These are phyloP conservation scores for Nezara viridula DNA, from an alignment of 2,888 invertebrate genomes.

Conservation along the genomic window DNA sequence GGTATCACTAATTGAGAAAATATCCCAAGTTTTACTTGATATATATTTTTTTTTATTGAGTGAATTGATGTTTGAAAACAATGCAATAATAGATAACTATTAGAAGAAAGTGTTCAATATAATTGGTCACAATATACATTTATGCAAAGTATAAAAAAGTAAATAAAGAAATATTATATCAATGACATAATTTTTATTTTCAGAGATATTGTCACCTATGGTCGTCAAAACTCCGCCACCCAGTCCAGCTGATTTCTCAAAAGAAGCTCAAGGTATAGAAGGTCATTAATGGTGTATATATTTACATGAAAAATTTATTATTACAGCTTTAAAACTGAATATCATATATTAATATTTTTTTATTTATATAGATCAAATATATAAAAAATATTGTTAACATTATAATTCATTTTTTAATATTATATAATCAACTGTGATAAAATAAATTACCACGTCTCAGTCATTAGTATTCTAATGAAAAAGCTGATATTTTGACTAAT, in stretches of 20 bases:
- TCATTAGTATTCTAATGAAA: too few species aligned
- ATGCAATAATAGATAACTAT: not conserved
- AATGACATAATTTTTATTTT: conserved; percentile 66
- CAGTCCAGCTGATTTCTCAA: conserved; percentile 76
- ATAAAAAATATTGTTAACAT: too few species aligned
- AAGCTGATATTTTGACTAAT: too few species aligned
- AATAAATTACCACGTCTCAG: too few species aligned
- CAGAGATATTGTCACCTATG: conserved; percentile 74
- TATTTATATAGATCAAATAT: not conserved
- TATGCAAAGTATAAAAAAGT: not conserved
- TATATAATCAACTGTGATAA: too few species aligned
- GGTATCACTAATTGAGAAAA: too few species aligned
- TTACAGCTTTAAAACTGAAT: not conserved
- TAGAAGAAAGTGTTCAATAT: not conserved
- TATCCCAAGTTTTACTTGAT: too few species aligned
- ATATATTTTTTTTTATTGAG: not conserved
- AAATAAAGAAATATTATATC: not conserved
- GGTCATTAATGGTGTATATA: conserved; percentile 10
- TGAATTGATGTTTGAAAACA: not conserved
- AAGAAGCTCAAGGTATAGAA: conserved; percentile 65
- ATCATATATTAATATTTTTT: not conserved
- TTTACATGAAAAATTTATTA: not conserved
- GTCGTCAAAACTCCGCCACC: conserved; percentile 79
- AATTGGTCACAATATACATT: not conserved
- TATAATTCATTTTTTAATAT: too few species aligned